phyloP scores from a whole-genome alignment of 2,888 invertebrate genomes.

The Pandemis cinnamomeana region DNA sequence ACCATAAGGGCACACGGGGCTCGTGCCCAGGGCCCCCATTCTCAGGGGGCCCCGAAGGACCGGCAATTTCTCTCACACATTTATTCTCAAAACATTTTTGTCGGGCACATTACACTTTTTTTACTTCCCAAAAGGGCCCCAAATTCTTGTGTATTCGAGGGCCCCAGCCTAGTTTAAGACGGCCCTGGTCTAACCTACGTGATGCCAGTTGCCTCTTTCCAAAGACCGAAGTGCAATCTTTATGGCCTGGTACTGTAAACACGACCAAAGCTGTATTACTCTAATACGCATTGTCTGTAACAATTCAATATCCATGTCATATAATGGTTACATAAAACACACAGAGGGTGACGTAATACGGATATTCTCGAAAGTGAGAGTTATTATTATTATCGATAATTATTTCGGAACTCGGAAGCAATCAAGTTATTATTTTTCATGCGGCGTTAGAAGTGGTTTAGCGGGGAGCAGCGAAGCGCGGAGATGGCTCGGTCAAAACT shows the following conservation, averaged over 20 bases:
- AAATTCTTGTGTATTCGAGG: no score
- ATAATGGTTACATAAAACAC: constrained; percentile 36
- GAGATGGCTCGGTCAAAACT: background rate
- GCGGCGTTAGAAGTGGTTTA: constrained; percentile 21
- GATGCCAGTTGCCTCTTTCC: no score
- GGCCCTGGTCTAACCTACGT: no score
- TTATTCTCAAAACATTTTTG: no score
- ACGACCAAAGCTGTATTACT: constrained; percentile 21
- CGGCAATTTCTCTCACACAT: no score
- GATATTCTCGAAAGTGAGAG: constrained; percentile 28
- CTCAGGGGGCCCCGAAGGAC: no score
- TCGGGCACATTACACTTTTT: no score
- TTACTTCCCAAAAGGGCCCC: no score
- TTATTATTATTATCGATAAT: constrained; percentile 40
- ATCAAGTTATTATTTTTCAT: constrained; percentile 37
- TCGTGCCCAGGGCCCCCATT: no score
- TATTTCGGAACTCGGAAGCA: constrained; percentile 37
- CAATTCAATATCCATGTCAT: constrained; percentile 39
- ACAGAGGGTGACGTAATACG: constrained; percentile 23
- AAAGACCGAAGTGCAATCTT: no score
- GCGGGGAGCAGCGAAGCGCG: background rate
- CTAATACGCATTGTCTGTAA: constrained; percentile 30
- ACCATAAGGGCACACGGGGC: no score
- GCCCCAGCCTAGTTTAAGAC: no score
- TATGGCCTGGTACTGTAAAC: background rate